Evolutionary conservation across 2,888 invertebrate genomes (phyloP).

Genomic region (Stenolophus ochropezus): DNA sequence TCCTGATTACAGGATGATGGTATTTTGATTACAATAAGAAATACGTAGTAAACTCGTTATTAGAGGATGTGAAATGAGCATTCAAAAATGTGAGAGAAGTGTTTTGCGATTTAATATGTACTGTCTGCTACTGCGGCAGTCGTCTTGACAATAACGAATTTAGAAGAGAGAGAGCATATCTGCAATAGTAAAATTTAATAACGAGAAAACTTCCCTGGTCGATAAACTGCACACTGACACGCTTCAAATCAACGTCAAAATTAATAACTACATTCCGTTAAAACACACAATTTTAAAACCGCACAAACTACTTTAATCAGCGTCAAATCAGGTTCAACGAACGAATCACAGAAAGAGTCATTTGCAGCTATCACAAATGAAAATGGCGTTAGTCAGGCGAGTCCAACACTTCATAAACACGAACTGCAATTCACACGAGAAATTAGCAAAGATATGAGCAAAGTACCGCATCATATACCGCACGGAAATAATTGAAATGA

Average conservation of each 20-base stretch:
- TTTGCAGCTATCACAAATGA: conserved; percentile 44
- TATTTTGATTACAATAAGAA: not conserved
- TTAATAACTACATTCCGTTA: conserved; percentile 44
- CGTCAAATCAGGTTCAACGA: conserved; percentile 46
- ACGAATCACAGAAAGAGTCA: conserved; percentile 25
- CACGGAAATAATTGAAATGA: not conserved
- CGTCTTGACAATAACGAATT: conserved; percentile 58
- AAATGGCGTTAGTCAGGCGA: conserved; percentile 50
- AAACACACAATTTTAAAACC: conserved; percentile 45
- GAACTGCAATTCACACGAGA: not conserved
- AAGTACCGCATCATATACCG: not conserved
- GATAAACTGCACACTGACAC: conserved; percentile 26
- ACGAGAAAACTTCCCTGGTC: conserved; percentile 8
- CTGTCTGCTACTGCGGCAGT: conserved; percentile 43
- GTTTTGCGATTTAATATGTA: not conserved
- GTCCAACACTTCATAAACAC: conserved; percentile 27
- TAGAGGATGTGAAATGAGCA: not conserved
- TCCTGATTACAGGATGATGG: too few species aligned
- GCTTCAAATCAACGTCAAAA: conserved; percentile 45
- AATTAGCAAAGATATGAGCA: not conserved
- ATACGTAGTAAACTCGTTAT: not conserved
- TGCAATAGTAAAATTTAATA: conserved; percentile 30
- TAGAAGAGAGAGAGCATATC: not conserved
- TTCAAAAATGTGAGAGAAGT: conserved; percentile 15
- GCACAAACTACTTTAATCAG: conserved; percentile 51